Base-by-base conservation (phyloP, 2,888 invertebrate genomes). In the Neria commutata region DNA sequence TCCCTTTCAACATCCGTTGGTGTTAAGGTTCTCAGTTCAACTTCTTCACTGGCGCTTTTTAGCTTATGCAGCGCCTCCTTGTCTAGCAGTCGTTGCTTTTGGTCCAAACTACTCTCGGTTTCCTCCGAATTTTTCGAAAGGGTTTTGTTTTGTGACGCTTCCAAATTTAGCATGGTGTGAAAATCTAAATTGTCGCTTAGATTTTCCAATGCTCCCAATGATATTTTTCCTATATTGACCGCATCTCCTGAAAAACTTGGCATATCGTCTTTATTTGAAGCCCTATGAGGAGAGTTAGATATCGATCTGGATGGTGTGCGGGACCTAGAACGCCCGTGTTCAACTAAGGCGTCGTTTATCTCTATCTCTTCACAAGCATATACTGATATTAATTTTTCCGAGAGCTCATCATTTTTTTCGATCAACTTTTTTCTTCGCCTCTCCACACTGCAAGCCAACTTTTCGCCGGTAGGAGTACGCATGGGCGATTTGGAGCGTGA, bases 1-100 rank as follows among this genome's bases (percentile, higher is more conserved):
- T 42, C 2, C 3, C 49, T 23, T 1, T 63, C 68, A 1, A 61
- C 47, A 1, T 51, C 56, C 0, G 64, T 60, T 0, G 75, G 71
- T 5, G 72, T 69, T 1, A 72, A 49, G 0, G 74, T 63, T 2
- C 70, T 66, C 5, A 78, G 34, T 54, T 81, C 75, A 2, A 67
- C 54, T 64, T 80, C 76, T 56, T 79, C 74, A 21, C 59, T 63
- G 21, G 76, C 76, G 49, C 61, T 67, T 6, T 65, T 70, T 0
- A 79, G 45, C 49, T 71, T 70, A 3, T 71, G 64, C 34, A 79
- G 58, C 0, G 78, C 80, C 50, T 78, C 74, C 42, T 67, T 58
- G 33, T 79, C 80, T 3, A 79, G 29, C 23, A 65, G 65, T 1
- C 66, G 68, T 49, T 77, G 78, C 40, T 65, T 69, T n/a, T 64